These are phyloP conservation scores for Sitta carolinensis DNA, from an alignment of 2,797 vertebrate genomes.

Conservation along the genomic window DNA sequence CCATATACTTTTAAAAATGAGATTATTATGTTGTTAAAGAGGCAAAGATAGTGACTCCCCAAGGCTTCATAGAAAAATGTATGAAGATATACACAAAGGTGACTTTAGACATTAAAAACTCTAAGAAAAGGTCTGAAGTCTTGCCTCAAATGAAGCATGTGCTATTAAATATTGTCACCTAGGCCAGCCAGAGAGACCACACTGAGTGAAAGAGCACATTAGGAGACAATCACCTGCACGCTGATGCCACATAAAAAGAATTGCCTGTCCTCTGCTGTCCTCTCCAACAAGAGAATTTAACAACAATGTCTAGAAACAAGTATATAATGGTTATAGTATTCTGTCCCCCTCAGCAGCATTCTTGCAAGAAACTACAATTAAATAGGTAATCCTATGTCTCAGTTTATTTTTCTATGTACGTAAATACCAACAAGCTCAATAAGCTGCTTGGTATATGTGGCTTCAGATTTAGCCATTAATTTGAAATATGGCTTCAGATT, in stretches of 20 bases:
- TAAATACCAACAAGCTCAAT: background rate
- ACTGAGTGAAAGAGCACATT: background rate
- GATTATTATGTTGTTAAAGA: constrained; percentile 21
- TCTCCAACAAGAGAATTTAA: background rate
- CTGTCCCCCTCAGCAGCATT: background rate
- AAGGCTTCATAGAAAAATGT: constrained; percentile 24
- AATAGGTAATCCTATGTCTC: background rate
- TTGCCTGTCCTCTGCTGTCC: constrained; percentile 4
- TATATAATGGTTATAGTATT: background rate
- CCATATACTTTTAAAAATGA: background rate
- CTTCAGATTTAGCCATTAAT: background rate
- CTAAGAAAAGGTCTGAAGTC: constrained; percentile 19
- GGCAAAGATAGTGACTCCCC: constrained; percentile 8
- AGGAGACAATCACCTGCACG: background rate
- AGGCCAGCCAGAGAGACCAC: background rate
- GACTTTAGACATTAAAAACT: constrained; percentile 47
- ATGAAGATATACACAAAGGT: constrained; percentile 24
- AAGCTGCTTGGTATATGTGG: background rate
- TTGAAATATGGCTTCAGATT: background rate
- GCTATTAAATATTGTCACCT: constrained; percentile 35
- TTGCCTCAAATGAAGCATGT: constrained; percentile 26
- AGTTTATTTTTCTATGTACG: background rate
- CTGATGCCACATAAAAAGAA: background rate
- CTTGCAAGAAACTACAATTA: background rate
- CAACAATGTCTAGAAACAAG: background rate